Conservation (phyloP, 2,888 invertebrate genomes). For the Crematogaster levior region DNA sequence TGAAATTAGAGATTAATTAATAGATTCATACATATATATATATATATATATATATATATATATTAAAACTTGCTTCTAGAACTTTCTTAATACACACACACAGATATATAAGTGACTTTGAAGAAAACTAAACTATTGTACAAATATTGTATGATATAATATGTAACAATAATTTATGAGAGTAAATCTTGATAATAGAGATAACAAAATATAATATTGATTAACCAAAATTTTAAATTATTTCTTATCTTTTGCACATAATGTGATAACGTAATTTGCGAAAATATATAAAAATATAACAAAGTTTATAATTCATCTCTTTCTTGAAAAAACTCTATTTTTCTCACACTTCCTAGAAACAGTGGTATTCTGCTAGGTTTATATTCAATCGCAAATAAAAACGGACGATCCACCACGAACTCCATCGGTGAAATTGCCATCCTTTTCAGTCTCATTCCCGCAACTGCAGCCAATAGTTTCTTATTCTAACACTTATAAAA, state of each 20-base stretch:
- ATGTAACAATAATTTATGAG: neutral
- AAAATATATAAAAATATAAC: neutral
- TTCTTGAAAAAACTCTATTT: constrained; percentile 67
- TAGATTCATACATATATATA: no score
- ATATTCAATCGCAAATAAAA: constrained; percentile 82
- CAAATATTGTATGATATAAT: neutral
- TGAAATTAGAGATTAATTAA: neutral
- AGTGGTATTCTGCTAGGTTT: constrained; percentile 78
- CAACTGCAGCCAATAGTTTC: constrained; percentile 68
- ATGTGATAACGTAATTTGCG: neutral
- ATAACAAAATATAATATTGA: neutral
- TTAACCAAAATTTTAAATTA: neutral
- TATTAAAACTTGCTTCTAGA: neutral
- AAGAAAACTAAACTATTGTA: neutral
- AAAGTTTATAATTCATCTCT: constrained; percentile 80
- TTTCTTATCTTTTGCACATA: neutral
- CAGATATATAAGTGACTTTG: neutral
- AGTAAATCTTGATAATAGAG: neutral
- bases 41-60: neutral
- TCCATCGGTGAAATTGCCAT: constrained; percentile 69
- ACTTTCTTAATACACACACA: neutral
- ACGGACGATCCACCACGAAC: constrained; percentile 84
- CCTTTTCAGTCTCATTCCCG: constrained; percentile 75
- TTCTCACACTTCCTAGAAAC: constrained; percentile 80
- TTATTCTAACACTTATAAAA: neutral